Evolutionary conservation across 2,888 invertebrate genomes (phyloP), one percentile per base, ranked within the genome.

Genomic region (Pseudanteris insignis): DNA sequence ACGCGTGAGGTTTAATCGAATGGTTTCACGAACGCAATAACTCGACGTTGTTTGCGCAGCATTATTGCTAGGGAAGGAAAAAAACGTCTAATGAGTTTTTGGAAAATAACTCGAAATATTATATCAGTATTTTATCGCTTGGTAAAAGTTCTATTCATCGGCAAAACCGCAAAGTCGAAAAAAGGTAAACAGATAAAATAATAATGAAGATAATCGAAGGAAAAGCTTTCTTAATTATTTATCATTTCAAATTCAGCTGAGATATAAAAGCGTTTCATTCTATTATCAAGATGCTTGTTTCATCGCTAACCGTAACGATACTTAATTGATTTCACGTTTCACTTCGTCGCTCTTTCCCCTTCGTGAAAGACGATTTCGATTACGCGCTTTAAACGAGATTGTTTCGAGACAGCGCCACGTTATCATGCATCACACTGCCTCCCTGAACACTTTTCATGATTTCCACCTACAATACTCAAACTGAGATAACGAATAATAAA

Each of bases 271-370:
- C 32, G 41, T 43, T 59, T 60, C 36, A 53, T 48, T 36, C 33
- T 12, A 48, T 47, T 60, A 60, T 43, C 48, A 33, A 4, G 13
- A 46, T 30, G 47, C 53, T 58, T 53, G 51, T 59, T 53, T 30
- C 51, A 46, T 53, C 34, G 34, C 37, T 11, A 33, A 21, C 32
- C 43, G 43, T 48, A 60, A 60, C 60, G 37, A 53, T 28, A 36
- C 37, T 60, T 53, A 60, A 48, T 60, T 48, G 48, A 54, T 60
- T 54, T 53, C 48, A 54, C 48, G 44, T 48, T 48, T 50, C 48
- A 60, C 53, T 36, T 54, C 48, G 60, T 44, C 48, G 43, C 34
- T 47, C 48, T 37, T 41, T 40, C 24, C 43, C 48, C 53, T 43
- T 54, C 36, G 33, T 41, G 34, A 44, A 54, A 61, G 60, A 54